Base-by-base conservation (phyloP, 2,888 invertebrate species). In the Drosophila pseudotakahashii region DNA sequence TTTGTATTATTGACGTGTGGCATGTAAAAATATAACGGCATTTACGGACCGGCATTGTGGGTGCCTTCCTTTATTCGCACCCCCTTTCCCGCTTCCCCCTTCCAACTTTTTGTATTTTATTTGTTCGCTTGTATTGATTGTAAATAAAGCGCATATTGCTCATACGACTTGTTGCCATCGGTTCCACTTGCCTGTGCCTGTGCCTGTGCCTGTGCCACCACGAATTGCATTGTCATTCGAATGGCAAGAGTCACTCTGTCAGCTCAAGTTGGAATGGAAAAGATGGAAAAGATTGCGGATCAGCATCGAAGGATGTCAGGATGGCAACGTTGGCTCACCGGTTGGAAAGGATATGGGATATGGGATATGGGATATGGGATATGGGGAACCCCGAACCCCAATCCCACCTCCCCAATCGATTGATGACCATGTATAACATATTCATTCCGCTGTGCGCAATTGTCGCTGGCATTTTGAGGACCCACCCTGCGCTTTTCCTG, bases 111-210 rank as follows among this genome's bases (percentile, higher is more conserved):
- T 55, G 1, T 7, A 3, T 62, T 39, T 36, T 32, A 34, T 34
- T 50, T 47, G 47, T 62, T 47, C 52, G 70, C 30, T 59, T 51
- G 68, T 62, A 71, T 73, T 73, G 60, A 76, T 72, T 80, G 87
- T 80, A 78, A 86, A 81, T 83, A 83, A 76, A 75, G 63, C 63
- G 81, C 75, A 80, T 73, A 79, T 84, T 82, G 79, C 75, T 69
- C 79, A 79, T 81, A 81, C 85, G 88, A 83, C 82, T 88, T 83
- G 82, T 83, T 83, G 82, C 85, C 84, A 61, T 13, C 59, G 34
- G 50, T 54, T 11, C 14, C 44, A 19, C 32, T 16, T 11, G 14
- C 48, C 36, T 1, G 6, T 30, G 9, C 50, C 37, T n/a, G 19
- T n/a, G 30, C 48, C 36, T 1, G 6, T 30, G 9, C 50, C 37